These are phyloP conservation scores for Trichonephila clavata DNA, from an alignment of 1,140 invertebrate genomes.

Conservation along the genomic window DNA sequence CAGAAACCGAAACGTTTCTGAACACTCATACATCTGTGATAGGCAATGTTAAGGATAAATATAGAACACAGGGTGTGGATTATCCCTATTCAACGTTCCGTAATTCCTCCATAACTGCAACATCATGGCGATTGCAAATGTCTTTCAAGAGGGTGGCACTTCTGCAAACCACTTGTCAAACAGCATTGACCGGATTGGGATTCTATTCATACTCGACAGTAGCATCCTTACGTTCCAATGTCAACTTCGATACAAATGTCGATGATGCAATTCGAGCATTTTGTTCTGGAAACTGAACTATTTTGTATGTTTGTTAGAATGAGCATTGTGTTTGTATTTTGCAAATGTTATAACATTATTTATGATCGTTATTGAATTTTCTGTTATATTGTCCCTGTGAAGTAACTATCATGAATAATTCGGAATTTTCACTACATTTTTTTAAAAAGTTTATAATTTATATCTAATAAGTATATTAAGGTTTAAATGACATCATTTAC, in stretches of 20 bases:
- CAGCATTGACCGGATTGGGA: slow-evolving; percentile 62
- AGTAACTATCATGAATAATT: too few species aligned
- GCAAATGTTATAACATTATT: too few species aligned
- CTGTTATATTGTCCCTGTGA: too few species aligned
- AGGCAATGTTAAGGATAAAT: neutral
- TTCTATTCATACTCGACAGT: slow-evolving; percentile 56
- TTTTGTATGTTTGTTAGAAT: neutral
- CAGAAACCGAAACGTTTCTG: slow-evolving; percentile 61
- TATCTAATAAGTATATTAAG: too few species aligned
- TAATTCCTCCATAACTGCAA: slow-evolving; percentile 62
- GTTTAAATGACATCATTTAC: too few species aligned
- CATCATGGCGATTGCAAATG: slow-evolving; percentile 54
- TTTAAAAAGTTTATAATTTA: too few species aligned
- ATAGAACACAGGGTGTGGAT: slow-evolving; percentile 28
- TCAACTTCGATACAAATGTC: slow-evolving; percentile 46
- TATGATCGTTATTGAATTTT: too few species aligned
- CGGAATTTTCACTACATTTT: too few species aligned
- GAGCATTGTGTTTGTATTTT: neutral
- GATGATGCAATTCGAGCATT: slow-evolving; percentile 24
- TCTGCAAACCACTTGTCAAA: slow-evolving; percentile 64
- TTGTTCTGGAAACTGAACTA: neutral
- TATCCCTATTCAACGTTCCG: slow-evolving; percentile 72
- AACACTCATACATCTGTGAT: slow-evolving; percentile 71
- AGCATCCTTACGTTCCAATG: slow-evolving; percentile 42
- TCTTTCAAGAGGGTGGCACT: slow-evolving; percentile 41